Base-by-base conservation (phyloP, 1,140 invertebrate species). In the Eupeodes corollae region DNA sequence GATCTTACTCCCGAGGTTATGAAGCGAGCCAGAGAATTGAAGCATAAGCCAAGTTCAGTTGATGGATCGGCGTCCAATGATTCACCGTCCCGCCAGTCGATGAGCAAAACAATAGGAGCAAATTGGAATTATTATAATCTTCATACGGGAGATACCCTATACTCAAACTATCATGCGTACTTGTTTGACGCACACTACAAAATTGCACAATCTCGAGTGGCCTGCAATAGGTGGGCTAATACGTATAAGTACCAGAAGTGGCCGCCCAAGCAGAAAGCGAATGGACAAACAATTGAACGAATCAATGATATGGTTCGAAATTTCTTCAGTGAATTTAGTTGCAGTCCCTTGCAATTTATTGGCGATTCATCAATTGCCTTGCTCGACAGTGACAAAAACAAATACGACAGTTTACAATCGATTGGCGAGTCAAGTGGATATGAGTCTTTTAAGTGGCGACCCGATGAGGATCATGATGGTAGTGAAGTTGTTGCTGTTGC, bases 371-470 rank as follows among this genome's bases (percentile, higher is more conserved):
- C 40, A 21, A 16, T 10, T 14, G 16, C 42, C 15, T 37, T n/a
- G 35, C 15, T 37, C 11, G 41, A 49, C 11, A 49, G 55, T 12
- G 63, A 67, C 35, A 55, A 55, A 37, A 69, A 64, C 32, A 73
- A 74, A 52, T 59, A 70, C 13, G 75, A 79, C 55, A 83, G 79
- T 67, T 68, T 84, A 40, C 77, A 79, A 38, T 89, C 85, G 0
- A 73, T 83, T 14, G 84, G 83, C 3, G 84, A 88, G 50, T 88
- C 84, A 52, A 88, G 85, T 62, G 86, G 85, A 26, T 89, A 89
- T 56, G 86, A 89, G 56, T 89, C 86, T 57, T 83, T 88, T 54
- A 82, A 79, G 49, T 76, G 79, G 52, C 80, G 79, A 54, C 63
- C 74, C 1, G 76, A 80, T 8, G 76, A 79, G 16, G 72, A 73